Evolutionary conservation across 2,113 vertebrate genomes (phyloP).

Genomic region (Octodon degus): DNA sequence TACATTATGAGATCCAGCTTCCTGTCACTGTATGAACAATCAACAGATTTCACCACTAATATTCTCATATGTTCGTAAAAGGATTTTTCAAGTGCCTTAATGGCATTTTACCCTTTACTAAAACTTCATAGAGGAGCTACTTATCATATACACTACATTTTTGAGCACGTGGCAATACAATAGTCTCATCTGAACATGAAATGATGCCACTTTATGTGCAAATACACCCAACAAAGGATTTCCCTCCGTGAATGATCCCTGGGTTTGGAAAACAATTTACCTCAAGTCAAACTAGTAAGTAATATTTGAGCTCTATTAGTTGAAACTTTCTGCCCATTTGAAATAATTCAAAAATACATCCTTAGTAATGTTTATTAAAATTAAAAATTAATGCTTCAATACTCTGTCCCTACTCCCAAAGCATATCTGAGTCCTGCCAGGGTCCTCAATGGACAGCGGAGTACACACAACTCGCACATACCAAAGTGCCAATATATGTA

Average conservation of each 20-base stretch:
- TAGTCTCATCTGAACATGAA: neutral
- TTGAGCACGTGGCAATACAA: neutral
- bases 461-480: conserved; percentile 71
- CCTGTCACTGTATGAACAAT: conserved; percentile 2
- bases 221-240: conserved; percentile 29
- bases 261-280: conserved; percentile 54
- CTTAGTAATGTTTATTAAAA: conserved; percentile 72
- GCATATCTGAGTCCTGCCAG: conserved; percentile 19
- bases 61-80: neutral
- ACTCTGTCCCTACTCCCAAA: conserved; percentile 2
- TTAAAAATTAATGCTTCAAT: conserved; percentile 74
- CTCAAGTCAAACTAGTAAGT: conserved; percentile 19
- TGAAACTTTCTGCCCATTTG: conserved; percentile 67
- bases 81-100: neutral
- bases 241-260: neutral
- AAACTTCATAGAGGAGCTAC: neutral
- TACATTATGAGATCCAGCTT: neutral
- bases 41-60: neutral
- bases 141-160: neutral
- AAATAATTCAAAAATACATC: conserved; percentile 66
- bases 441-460: conserved; percentile 67
- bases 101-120: neutral
- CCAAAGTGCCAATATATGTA: conserved; percentile 80
- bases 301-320: conserved; percentile 35
- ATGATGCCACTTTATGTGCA: conserved; percentile 38